Percentiles rank a stretch among this genome's conserved stretches.
Conservation (phyloP, 2,797 vertebrate species). For the Poecilia gillii region DNA sequence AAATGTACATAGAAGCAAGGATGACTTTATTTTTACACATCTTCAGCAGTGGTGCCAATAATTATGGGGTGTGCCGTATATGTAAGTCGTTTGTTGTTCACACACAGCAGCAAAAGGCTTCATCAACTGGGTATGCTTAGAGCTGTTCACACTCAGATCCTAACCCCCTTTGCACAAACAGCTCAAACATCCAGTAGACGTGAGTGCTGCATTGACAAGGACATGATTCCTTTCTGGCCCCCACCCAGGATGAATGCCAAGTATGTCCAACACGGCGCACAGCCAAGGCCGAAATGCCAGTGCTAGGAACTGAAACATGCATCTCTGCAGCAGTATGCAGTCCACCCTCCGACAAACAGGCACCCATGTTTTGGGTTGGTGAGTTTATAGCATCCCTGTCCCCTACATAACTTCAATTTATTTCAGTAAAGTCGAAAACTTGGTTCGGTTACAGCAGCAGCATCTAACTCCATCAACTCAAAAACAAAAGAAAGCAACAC, state of each 20-base stretch:
- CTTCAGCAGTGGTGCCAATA: background rate
- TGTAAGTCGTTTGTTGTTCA: conserved; percentile 48
- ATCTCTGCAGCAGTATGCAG: conserved; percentile 16
- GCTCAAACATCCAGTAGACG: conserved; percentile 29
- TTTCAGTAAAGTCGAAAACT: conserved; percentile 42
- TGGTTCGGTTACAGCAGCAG: conserved; percentile 12
- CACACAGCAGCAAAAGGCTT: conserved; percentile 29
- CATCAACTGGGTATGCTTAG: conserved; percentile 30
- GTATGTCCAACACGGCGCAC: conserved; percentile 32
- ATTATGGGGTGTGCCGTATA: conserved; percentile 6
- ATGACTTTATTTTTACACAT: conserved; percentile 4
- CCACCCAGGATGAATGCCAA: conserved; percentile 49
- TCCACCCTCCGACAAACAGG: conserved; percentile 6
- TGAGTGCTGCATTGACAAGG: conserved; percentile 47
- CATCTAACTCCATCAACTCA: background rate
- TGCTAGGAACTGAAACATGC: conserved; percentile 32
- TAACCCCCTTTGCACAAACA: conserved; percentile 28
- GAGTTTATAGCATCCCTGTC: conserved; percentile 44
- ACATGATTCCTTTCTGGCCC: conserved; percentile 59
- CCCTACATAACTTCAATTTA: conserved; percentile 35
- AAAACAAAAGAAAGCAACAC: conserved; percentile 7
- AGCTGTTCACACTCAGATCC: conserved; percentile 23
- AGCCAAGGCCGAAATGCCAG: conserved; percentile 42
- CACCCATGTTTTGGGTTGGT: conserved; percentile 43
- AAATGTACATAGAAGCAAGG: background rate